Base-by-base conservation (phyloP, 2,797 vertebrate genomes). In the Erethizon dorsatum region DNA sequence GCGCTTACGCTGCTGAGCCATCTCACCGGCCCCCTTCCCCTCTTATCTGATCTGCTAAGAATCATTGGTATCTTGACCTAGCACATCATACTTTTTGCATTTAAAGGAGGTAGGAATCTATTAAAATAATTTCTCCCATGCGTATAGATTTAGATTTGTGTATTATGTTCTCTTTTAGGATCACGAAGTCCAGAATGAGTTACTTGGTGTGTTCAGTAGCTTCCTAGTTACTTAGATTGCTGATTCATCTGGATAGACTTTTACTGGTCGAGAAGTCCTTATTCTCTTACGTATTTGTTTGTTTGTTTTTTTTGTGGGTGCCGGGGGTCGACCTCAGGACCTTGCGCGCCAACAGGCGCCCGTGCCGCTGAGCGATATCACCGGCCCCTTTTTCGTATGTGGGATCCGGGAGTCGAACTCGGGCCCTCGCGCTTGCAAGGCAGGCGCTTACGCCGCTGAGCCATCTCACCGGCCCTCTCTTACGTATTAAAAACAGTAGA, bases 181-280 rank as follows among this genome's bases (percentile, higher is more conserved):
- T 83, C n/a, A 78, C 86, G 52, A 77, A 69, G 57, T 86, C 18
- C 59, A 83, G 82, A 92, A 61, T 54, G 82, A 90, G 22, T 54
- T 86, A 18, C 69, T 83, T 78, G 31, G 54, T 90, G 52, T 57
- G 10, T 45, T 71, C 31, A n/a, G 61, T 83, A 93, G 45, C 77
- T 95, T 56, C 22, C 37, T 26, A 77, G 33, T 79, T 93, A 90
- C 80, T 95, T 89, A 84, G 63, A 67, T 83, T 90, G 75, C 20
- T 13, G 67, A 77, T 77, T 82, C 86, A 61, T 47, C 37, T 59
- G 57, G n/a, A 45, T 61, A 88, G 56, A 88, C 41, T 75, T 59
- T 69, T 78, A 78, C 50, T 88, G 41, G 28, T 14, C 56, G 45
- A 83, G 69, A 88, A 59, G 45, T 85, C 82, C 37, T 71, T 57